phyloP scores from a whole-genome alignment of 2,797 vertebrate species.

The Bovichtus diacanthus region DNA sequence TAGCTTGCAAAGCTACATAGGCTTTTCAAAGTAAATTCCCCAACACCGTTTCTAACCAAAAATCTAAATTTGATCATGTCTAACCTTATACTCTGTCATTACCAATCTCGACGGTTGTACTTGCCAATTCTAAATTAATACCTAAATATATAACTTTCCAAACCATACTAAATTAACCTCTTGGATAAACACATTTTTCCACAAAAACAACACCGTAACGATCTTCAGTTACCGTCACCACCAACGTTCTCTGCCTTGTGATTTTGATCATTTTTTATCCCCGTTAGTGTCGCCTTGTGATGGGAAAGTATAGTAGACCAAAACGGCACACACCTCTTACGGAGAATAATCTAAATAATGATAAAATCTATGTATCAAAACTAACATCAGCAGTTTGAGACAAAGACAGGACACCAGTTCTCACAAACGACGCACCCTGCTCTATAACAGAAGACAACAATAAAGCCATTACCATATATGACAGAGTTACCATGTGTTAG shows the following conservation, averaged over 20 bases:
- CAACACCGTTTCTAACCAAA: not conserved
- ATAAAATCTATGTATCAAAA: conserved; percentile 19
- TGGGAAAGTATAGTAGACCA: not conserved
- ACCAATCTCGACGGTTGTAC: not conserved
- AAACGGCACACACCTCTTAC: not conserved
- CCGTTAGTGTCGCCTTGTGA: not conserved
- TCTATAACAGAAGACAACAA: conserved; percentile 18
- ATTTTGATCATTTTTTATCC: not conserved
- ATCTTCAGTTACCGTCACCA: not conserved
- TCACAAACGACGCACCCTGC: conserved; percentile 5
- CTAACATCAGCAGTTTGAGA: conserved; percentile 25
- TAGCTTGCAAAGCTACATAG: conserved; percentile 39
- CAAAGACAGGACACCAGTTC: conserved; percentile 1
- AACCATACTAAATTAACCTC: not conserved
- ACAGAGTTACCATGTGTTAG: conserved; percentile 51
- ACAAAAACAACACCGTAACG: not conserved
- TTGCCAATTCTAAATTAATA: not conserved
- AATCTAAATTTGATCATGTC: not conserved
- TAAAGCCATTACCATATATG: conserved; percentile 49
- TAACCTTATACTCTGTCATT: not conserved
- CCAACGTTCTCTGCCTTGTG: not conserved
- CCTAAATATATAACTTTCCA: not conserved
- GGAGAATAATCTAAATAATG: conserved; percentile 8
- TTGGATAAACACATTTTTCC: not conserved
- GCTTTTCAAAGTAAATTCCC: not conserved